Conservation (phyloP, 2,113 vertebrate genomes). For the Misgurnus anguillicaudatus region DNA sequence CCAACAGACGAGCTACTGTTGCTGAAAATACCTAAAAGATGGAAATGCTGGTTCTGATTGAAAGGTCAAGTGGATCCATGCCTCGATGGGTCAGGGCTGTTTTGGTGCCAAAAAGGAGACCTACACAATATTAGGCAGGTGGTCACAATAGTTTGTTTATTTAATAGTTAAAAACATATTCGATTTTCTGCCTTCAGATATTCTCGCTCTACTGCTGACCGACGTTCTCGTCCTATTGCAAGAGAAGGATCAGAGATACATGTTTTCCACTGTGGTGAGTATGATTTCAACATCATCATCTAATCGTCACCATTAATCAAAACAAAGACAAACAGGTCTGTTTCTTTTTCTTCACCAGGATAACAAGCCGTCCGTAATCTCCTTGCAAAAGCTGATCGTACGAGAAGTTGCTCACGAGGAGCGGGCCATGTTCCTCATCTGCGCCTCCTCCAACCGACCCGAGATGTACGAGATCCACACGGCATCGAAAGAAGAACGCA, state of each 20-base stretch:
- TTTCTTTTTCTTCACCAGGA: constrained; percentile 74
- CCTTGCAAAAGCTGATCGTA: constrained; percentile 92
- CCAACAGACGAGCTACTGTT: too few relatives aligned
- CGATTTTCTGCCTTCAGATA: constrained; percentile 71
- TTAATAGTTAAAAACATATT: too few relatives aligned
- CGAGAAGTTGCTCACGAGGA: constrained; percentile 96
- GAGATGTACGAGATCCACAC: constrained; percentile 99
- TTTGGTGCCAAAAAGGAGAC: too few relatives aligned
- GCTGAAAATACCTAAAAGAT: too few relatives aligned
- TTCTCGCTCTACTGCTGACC: constrained; percentile 88
- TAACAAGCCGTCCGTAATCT: constrained; percentile 90
- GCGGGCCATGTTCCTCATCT: constrained; percentile 97
- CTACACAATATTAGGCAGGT: too few relatives aligned
- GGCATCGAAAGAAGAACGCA: constrained; percentile 89
- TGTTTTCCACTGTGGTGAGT: constrained; percentile 90
- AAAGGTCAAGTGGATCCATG: too few relatives aligned
- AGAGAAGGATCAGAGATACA: constrained; percentile 94
- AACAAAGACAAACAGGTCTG: neutral
- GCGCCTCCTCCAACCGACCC: constrained; percentile 86
- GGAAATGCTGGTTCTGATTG: too few relatives aligned
- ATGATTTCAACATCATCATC: neutral
- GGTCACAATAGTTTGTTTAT: too few relatives aligned
- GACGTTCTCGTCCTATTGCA: constrained; percentile 91
- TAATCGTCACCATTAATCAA: neutral
- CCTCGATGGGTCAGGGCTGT: too few relatives aligned